phyloP scores from a whole-genome alignment of 2,888 invertebrate species.

The Dynastes maya region DNA sequence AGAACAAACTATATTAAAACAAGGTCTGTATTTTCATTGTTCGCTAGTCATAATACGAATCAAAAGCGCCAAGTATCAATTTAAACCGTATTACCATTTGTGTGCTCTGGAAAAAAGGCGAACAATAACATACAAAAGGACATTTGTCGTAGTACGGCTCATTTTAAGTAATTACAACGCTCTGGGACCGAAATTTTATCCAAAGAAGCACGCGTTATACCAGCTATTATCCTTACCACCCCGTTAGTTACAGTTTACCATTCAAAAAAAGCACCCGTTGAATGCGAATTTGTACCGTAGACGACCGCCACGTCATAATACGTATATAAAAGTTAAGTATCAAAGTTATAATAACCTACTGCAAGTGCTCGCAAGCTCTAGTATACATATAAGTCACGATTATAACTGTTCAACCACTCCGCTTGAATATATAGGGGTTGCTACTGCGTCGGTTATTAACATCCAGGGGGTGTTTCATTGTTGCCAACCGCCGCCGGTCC shows the following conservation, averaged over 20 bases:
- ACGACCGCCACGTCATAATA: constrained; percentile 6
- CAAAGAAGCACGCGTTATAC: constrained; percentile 4
- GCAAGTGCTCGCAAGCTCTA: constrained; percentile 10
- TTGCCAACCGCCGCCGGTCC: constrained; percentile 14
- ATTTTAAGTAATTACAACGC: constrained; percentile 33
- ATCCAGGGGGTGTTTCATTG: constrained; percentile 29
- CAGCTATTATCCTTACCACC: constrained; percentile 15
- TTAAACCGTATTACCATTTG: constrained; percentile 33
- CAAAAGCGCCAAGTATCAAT: constrained; percentile 17
- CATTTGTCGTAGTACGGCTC: constrained; percentile 28
- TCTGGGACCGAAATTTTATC: constrained; percentile 4
- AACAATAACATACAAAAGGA: constrained; percentile 22
- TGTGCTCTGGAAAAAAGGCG: constrained; percentile 1
- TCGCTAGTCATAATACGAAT: no score
- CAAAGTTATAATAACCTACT: constrained; percentile 35
- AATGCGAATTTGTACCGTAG: not conserved
- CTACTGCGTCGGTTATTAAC: constrained; percentile 25
- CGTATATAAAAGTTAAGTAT: constrained; percentile 39
- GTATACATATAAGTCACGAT: not conserved
- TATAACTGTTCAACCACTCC: not conserved
- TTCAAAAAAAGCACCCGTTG: constrained; percentile 8
- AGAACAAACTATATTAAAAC: no score
- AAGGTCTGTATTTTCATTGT: no score
- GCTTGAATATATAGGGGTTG: not conserved
- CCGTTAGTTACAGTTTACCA: constrained; percentile 1